These are phyloP conservation scores for Xenops minutus DNA, from an alignment of 2,797 vertebrate species.

Conservation along the genomic window DNA sequence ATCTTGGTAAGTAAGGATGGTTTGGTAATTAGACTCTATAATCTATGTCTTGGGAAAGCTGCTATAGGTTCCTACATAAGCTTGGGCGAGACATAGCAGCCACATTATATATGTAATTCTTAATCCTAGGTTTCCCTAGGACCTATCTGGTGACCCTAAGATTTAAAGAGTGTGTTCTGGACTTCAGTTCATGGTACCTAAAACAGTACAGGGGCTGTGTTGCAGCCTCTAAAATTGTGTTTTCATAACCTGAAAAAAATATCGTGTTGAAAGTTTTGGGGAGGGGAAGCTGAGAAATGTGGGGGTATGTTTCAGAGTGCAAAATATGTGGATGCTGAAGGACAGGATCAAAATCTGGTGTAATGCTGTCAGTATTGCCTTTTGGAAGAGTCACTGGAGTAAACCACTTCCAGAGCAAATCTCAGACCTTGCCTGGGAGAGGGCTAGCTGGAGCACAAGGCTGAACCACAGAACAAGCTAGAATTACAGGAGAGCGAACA, in stretches of 20 bases:
- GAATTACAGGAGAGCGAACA: neutral
- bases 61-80: neutral
- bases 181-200: neutral
- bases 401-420: neutral
- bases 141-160: neutral
- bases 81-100: neutral
- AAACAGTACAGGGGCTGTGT: neutral
- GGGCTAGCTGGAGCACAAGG: neutral
- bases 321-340: neutral
- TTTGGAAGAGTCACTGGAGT: neutral
- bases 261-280: neutral
- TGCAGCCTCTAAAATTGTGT: neutral
- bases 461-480: neutral
- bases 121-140: neutral
- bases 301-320: neutral
- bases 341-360: neutral
- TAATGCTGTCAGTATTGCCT: neutral
- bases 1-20: neutral
- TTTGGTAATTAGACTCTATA: neutral
- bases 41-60: neutral
- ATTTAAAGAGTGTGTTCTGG: neutral
- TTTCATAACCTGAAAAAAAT: neutral
- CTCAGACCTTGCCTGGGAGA: neutral
- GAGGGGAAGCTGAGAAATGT: rapidly evolving
- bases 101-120: neutral